Evolutionary conservation across 2,113 vertebrate species (phyloP), one percentile per base, ranked within the genome.

Genomic region (Leiothrix lutea): DNA sequence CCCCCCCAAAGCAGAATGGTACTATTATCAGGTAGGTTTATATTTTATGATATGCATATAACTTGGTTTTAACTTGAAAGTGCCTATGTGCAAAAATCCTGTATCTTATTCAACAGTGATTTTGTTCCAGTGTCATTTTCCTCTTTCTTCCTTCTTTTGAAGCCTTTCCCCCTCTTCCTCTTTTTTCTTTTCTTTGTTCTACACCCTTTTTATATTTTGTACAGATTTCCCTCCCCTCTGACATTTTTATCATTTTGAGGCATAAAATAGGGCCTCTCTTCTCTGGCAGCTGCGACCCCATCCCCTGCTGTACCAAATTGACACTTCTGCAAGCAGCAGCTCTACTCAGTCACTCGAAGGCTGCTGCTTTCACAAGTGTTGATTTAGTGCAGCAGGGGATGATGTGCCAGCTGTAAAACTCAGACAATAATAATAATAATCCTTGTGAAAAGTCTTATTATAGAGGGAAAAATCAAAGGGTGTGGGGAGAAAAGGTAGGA

Each of bases 301-400:
- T 96, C 97, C 92, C 96, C 94, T 92, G 97, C 97, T 97, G 97
- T 82, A 97, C 96, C 97, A 98, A 98, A 98, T 97, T 97, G 97
- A 98, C 97, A 98, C 97, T 98, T 98, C 94, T 92, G 96, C 9
- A 26, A 97, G 96, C 96, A 78, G 87, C 33, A 28, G 94, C 96
- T 96, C 95, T 81, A 57, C 58, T 94, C 94, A 97, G 74, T 98
- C 95, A 95, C 96, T 98, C 42, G 1, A 92, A 97, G 95, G 97
- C 97, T 96, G 93, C 97, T 95, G 57, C 96, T 97, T 97, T 95
- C 96, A 97, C 94, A 98, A 98, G 97, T 98, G 97, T 98, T 94
- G 93, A 97, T 98, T 98, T 97, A 97, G 97, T 98, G 91, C 97
- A 97, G 97, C 97, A 12, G 97, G 98, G 94, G 97, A 97, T 89